These are phyloP conservation scores for Phenganax subtilis DNA, from an alignment of 92 coral and sea anemone species.

Conservation along the genomic window DNA sequence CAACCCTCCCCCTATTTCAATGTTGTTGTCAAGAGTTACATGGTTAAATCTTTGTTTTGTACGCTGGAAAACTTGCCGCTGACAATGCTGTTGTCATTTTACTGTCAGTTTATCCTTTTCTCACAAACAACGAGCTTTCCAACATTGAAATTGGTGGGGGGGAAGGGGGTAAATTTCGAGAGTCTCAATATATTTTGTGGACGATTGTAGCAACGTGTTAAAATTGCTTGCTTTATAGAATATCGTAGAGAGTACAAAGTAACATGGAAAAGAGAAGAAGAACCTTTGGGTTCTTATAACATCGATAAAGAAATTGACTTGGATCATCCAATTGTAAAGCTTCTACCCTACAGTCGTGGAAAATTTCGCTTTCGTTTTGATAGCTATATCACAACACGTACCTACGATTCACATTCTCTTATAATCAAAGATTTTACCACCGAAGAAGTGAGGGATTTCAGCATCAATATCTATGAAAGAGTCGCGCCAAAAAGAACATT, in stretches of 20 bases:
- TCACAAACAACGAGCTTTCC: too few species aligned
- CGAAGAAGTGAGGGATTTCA: conserved; percentile 53
- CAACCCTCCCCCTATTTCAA: too few species aligned
- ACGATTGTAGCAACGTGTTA: neutral
- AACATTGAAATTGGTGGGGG: too few species aligned
- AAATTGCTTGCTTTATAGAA: neutral
- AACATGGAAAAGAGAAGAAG: neutral
- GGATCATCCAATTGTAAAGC: neutral
- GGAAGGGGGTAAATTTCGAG: too few species aligned
- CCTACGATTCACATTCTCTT: conserved; percentile 25
- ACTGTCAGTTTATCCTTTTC: too few species aligned
- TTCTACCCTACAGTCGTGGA: neutral
- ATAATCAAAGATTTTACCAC: conserved; percentile 2
- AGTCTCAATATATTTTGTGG: too few species aligned
- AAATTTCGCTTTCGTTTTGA: conserved; percentile 18
- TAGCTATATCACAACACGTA: neutral
- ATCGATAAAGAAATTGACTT: neutral
- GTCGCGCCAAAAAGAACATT: neutral
- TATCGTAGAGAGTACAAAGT: neutral
- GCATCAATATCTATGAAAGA: conserved; percentile 27
- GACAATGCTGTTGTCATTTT: too few species aligned
- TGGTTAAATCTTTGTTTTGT: too few species aligned
- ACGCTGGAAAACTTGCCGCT: too few species aligned
- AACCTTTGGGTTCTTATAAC: neutral
- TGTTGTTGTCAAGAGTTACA: too few species aligned